Percentiles rank a stretch among this genome's conserved stretches.
phyloP scores from a whole-genome alignment of 35 echinoderm and acorn worm genomes.

The Diadema setosum region DNA sequence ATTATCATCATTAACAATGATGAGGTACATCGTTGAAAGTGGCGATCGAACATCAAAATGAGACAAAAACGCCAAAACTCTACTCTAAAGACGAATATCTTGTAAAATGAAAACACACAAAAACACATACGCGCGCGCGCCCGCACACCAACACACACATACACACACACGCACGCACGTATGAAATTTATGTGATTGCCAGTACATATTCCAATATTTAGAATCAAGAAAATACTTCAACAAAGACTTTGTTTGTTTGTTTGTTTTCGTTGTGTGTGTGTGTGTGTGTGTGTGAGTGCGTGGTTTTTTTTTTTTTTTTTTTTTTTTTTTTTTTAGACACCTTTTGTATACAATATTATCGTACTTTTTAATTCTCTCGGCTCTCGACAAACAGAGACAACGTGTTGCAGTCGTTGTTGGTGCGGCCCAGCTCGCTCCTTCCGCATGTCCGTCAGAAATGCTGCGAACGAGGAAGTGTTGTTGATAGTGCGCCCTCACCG shows the following conservation, averaged over 20 bases:
- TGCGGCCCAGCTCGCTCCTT: conserved; percentile 62
- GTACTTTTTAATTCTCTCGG: not conserved
- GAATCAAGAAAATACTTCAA: no score
- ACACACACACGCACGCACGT: no score
- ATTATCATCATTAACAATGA: no score
- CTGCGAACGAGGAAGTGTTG: conserved; percentile 9
- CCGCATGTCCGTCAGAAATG: conserved; percentile 17
- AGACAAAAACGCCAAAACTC: no score
- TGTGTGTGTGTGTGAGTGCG: not conserved
- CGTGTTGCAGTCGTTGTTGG: conserved; percentile 54
- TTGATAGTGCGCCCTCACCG: conserved; percentile 41
- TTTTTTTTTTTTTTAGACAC: not conserved
- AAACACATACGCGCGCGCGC: no score
- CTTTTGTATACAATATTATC: not conserved
- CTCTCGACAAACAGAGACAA: not conserved
- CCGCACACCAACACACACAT: no score
- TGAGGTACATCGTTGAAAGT: no score
- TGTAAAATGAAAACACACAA: no score
- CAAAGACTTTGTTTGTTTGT: not conserved
- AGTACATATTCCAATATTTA: no score
- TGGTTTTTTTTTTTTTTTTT: not conserved
- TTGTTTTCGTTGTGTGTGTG: not conserved
- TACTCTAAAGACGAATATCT: no score
- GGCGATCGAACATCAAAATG: no score
- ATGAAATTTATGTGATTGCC: no score